These are phyloP conservation scores for Trissoscelio sp. DNA, from an alignment of 2,888 invertebrate species.

Conservation along the genomic window DNA sequence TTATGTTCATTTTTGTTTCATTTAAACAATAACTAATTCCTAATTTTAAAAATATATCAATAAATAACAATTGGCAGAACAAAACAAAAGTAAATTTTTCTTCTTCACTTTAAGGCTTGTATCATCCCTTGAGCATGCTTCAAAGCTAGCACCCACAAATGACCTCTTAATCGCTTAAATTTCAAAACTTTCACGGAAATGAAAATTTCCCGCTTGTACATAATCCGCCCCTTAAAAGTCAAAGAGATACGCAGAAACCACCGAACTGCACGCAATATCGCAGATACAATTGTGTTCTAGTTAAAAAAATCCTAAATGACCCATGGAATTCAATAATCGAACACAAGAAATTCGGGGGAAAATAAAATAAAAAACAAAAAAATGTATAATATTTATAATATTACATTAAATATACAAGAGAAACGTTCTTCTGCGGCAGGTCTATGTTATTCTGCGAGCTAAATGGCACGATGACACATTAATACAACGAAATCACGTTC, in stretches of 20 bases:
- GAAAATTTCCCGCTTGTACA: conserved; percentile 44
- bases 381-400: conserved; percentile 13
- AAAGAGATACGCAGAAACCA: conserved; percentile 46
- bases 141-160: conserved; percentile 13
- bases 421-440: conserved; percentile 43
- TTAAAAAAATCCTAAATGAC: conserved; percentile 25
- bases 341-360: conserved; percentile 24
- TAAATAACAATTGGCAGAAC: conserved; percentile 55
- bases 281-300: conserved; percentile 21
- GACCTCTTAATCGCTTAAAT: conserved; percentile 10
- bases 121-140: conserved; percentile 19
- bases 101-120: conserved; percentile 18
- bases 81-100: conserved; percentile 25
- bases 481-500: conserved; percentile 39
- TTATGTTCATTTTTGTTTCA: conserved; percentile 13
- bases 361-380: conserved; percentile 11
- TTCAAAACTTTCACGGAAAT: conserved; percentile 62
- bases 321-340: conserved; percentile 29
- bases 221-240: conserved; percentile 12
- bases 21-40: conserved; percentile 31
- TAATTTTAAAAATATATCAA: conserved; percentile 50
- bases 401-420: conserved; percentile 48
- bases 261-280: conserved; percentile 43
- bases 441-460: conserved; percentile 53
- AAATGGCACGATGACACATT: conserved; percentile 63